Evolutionary conservation across 1,140 invertebrate genomes (phyloP), one percentile per base, ranked within the genome.

Genomic region (Pseudoatta argentina): DNA sequence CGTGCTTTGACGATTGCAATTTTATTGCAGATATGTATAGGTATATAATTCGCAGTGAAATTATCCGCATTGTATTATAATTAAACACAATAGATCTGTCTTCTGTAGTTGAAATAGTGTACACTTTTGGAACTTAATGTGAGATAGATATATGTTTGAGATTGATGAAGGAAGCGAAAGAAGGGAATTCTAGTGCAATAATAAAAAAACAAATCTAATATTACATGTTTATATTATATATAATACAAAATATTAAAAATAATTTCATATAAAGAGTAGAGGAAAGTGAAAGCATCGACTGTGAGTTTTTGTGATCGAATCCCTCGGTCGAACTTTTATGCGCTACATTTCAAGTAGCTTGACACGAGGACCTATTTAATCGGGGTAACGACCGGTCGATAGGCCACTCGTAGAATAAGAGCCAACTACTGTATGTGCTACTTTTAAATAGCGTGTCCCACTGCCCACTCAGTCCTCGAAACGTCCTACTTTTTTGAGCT

Each of bases 401-500:
- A 18, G 24, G 8, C 61, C 24, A 51, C 27, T 67, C 24, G 18
- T 78, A 2, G 10, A 48, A 48, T 66, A 78, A 48, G 10, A 44
- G 18, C 6, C 18, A 44, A 57, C 55, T 51, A 34, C 18, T 39
- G 7, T 10, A 30, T 8, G n/a, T 55, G 3, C 7, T 4, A 69
- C 30, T 79, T 79, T 79, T 69, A n/a, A 34, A 71, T 5, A 3
- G 21, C 14, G 10, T 51, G 27, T 71, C 30, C 14, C 24, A 24
- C 30, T 57, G 8, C 30, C 51, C 64, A 69, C 30, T 69, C 51
- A 27, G 16, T 69, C 10, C 21, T 71, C 64, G 34, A 71, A 71
- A 59, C n/a, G 63, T 69, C n/a, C 48, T 59, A 59, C 34, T 81
- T 81, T 59, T 48, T 18, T 24, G 39, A 55, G 27, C 64, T 48